Percentiles rank a stretch among this genome's conserved stretches.
These are phyloP conservation scores for Mellivora capensis DNA, from an alignment of 2,113 vertebrate genomes.

Conservation along the genomic window DNA sequence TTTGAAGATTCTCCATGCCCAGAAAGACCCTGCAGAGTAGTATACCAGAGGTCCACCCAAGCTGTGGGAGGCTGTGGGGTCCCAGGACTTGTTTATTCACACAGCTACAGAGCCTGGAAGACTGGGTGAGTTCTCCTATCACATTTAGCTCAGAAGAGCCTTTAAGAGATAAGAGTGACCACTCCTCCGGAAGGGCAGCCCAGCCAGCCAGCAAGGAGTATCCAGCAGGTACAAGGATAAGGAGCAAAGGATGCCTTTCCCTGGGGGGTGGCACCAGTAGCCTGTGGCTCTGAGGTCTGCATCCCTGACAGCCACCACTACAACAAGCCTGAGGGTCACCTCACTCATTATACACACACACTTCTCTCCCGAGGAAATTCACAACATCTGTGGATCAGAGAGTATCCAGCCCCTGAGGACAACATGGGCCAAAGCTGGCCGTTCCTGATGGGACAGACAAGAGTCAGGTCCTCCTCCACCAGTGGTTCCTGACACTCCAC, in stretches of 20 bases:
- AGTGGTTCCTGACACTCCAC: neutral
- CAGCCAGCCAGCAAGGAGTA: neutral
- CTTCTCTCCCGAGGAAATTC: neutral
- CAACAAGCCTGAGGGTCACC: neutral
- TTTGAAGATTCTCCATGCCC: neutral
- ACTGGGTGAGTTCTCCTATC: neutral
- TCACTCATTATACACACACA: neutral
- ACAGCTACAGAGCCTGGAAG: neutral
- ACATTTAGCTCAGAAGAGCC: neutral
- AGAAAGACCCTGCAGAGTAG: neutral
- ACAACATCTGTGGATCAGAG: neutral
- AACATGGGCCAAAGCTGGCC: neutral
- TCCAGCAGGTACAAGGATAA: neutral
- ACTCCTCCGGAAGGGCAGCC: neutral
- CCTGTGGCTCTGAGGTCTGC: neutral
- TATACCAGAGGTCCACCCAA: neutral
- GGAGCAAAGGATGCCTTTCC: neutral
- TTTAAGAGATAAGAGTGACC: neutral
- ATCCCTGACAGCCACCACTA: neutral
- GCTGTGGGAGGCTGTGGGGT: neutral
- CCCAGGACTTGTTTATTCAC: neutral
- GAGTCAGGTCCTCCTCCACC: neutral
- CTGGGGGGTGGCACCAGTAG: neutral
- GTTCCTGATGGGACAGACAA: neutral
- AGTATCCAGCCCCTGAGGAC: neutral